phyloP scores from a whole-genome alignment of 2,888 invertebrate species.

The Sisyra nigra region DNA sequence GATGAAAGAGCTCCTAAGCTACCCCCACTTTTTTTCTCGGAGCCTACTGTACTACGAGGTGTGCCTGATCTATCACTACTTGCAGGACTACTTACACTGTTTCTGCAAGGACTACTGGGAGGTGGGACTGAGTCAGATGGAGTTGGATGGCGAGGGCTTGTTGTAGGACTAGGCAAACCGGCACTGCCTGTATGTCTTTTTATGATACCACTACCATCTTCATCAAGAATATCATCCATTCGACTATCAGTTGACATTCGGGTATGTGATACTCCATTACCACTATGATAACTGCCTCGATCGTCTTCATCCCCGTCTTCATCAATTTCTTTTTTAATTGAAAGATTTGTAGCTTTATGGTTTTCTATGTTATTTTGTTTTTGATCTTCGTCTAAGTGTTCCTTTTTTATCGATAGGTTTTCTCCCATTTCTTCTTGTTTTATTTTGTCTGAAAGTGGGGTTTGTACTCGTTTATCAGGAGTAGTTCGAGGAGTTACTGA shows the following conservation, averaged over 20 bases:
- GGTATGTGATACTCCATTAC: constrained; percentile 15
- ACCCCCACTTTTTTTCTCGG: constrained; percentile 38
- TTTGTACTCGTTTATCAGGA: constrained; percentile 47
- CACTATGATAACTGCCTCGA: constrained; percentile 23
- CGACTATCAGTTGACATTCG: constrained; percentile 15
- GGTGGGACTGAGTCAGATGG: constrained; percentile 20
- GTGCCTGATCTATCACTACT: constrained; percentile 65
- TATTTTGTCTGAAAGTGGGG: constrained; percentile 37
- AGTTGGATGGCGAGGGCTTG: constrained; percentile 22
- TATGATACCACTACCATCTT: constrained; percentile 14
- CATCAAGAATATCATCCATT: constrained; percentile 21
- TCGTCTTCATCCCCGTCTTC: constrained; percentile 28
- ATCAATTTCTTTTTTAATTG: constrained; percentile 23
- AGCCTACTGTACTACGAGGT: constrained; percentile 46
- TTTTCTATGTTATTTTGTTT: constrained; percentile 3
- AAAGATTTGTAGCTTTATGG: constrained; percentile 19
- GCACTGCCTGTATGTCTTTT: constrained; percentile 13
- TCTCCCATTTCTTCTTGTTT: constrained; percentile 33
- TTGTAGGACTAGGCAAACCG: constrained; percentile 19
- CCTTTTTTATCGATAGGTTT: constrained; percentile 31
- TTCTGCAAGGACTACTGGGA: constrained; percentile 41
- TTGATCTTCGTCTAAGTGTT: constrained; percentile 34
- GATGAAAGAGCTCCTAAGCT: constrained; percentile 73
- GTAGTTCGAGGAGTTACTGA: constrained; percentile 51
- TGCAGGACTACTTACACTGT: constrained; percentile 50